These are phyloP conservation scores for Isaurus tuberculatus DNA, from an alignment of 92 coral and sea anemone genomes.

Conservation along the genomic window DNA sequence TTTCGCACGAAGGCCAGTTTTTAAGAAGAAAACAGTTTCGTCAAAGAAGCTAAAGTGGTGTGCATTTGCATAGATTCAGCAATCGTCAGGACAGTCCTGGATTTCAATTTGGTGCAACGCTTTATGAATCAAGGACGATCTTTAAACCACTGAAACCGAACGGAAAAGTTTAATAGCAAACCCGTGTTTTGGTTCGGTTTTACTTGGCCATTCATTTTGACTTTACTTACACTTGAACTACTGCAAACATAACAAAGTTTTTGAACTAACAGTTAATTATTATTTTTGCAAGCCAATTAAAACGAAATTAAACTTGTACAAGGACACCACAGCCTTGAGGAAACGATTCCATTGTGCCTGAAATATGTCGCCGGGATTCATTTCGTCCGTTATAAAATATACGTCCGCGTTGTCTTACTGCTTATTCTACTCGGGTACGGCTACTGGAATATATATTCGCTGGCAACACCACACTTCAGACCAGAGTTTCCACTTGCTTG, in stretches of 20 bases:
- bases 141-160: no score
- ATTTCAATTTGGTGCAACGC: no score
- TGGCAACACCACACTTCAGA: slow-evolving; percentile 95
- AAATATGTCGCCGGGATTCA: slow-evolving; percentile 57
- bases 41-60: not conserved
- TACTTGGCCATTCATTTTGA: no score
- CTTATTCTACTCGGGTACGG: slow-evolving; percentile 83
- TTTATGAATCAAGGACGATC: no score
- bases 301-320: not conserved
- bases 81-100: not conserved
- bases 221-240: no score
- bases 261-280: no score
- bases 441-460: slow-evolving; percentile 84
- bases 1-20: not conserved
- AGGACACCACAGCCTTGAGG: not conserved
- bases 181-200: no score
- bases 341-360: not conserved
- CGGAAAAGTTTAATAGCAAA: no score
- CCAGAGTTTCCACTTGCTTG: slow-evolving; percentile 81
- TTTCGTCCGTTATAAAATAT: slow-evolving; percentile 63
- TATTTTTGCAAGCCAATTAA: no score
- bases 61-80: not conserved
- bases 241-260: no score
- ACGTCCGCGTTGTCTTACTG: slow-evolving; percentile 67
- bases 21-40: not conserved